These are phyloP conservation scores for Tinamus guttatus DNA, from an alignment of 2,113 vertebrate genomes.

Conservation along the genomic window DNA sequence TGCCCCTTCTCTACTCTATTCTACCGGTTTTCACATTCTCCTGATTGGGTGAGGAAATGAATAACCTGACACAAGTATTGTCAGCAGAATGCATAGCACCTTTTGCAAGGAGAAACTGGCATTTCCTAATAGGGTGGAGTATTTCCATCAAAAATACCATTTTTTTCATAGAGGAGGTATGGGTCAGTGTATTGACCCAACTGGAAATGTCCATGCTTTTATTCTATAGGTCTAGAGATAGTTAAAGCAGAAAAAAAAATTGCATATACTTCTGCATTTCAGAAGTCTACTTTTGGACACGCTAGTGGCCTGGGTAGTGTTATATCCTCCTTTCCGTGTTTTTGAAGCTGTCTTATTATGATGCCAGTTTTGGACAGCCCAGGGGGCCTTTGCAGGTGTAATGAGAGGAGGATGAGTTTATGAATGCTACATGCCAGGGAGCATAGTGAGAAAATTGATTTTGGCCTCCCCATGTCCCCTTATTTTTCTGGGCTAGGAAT, in stretches of 20 bases:
- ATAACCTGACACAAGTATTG: rapidly evolving
- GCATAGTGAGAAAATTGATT: background rate
- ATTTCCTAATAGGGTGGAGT: background rate
- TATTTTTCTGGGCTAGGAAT: background rate
- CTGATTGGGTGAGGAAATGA: background rate
- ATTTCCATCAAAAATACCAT: background rate
- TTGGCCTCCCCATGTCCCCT: background rate
- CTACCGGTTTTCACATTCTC: background rate
- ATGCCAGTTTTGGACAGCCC: background rate
- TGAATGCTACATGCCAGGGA: background rate
- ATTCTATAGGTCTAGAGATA: background rate
- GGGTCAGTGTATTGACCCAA: background rate
- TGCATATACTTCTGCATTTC: background rate
- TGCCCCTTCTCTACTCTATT: background rate
- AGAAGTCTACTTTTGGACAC: background rate
- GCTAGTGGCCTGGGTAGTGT: background rate
- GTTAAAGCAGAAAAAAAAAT: background rate
- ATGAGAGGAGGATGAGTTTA: background rate
- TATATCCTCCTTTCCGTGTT: background rate
- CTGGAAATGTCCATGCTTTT: background rate
- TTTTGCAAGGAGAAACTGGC: background rate
- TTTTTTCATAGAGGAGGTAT: background rate
- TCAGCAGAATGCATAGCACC: background rate
- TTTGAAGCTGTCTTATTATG: background rate
- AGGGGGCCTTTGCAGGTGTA: background rate